Percentiles rank a stretch among this genome's conserved stretches.
Conservation (phyloP, 2,113 vertebrate genomes). For the Melospiza georgiana region DNA sequence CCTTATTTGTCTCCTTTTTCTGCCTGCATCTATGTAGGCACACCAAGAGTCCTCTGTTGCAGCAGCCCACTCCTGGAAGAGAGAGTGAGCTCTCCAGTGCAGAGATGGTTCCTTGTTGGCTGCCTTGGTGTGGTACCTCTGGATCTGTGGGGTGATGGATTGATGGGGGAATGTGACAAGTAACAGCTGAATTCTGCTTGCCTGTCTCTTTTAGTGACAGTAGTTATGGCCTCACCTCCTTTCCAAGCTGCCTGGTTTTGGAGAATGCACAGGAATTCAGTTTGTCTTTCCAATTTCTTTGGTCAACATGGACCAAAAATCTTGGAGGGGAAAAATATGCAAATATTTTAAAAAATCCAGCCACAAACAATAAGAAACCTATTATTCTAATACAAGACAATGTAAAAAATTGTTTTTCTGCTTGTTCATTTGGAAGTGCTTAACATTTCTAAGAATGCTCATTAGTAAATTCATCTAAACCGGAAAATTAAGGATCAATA, state of each 20-base stretch:
- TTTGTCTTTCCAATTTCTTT: not conserved
- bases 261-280: not conserved
- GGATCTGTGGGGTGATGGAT: not conserved
- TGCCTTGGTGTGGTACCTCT: not conserved
- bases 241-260: not conserved
- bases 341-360: not conserved
- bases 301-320: not conserved
- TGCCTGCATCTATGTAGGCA: rapidly evolving
- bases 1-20: not conserved
- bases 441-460: not conserved
- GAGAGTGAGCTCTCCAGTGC: not conserved
- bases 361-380: not conserved
- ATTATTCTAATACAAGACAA: not conserved
- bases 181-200: not conserved
- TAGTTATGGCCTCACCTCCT: not conserved
- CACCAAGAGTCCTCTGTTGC: not conserved
- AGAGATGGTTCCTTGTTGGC: not conserved
- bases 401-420: not conserved
- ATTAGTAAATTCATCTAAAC: not conserved
- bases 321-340: not conserved
- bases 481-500: not conserved
- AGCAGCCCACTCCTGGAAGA: not conserved
- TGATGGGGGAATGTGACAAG: not conserved
- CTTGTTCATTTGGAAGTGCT: not conserved
- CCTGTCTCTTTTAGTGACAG: not conserved